A percentile compares a stretch with the other conserved stretches of the same genome.
phyloP scores from a whole-genome alignment of 2,888 invertebrate genomes.

The Timema cristinae region DNA sequence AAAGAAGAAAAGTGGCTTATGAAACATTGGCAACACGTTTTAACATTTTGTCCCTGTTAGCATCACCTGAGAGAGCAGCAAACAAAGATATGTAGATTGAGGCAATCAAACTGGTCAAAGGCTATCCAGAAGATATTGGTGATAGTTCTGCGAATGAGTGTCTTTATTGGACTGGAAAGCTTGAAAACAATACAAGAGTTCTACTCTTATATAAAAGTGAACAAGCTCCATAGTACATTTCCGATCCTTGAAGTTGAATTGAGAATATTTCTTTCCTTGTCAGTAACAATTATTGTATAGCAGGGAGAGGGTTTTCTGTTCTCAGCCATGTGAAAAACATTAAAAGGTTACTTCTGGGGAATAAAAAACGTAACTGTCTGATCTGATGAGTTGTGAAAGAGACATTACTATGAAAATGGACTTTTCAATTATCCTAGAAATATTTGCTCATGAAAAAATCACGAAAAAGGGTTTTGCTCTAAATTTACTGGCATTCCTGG shows the following conservation, averaged over 20 bases:
- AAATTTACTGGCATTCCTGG: background rate
- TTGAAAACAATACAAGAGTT: conserved; percentile 13
- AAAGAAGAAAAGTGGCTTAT: background rate
- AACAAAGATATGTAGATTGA: background rate
- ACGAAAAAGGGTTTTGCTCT: background rate
- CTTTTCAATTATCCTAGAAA: background rate
- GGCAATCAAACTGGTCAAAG: conserved; percentile 1
- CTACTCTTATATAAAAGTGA: background rate
- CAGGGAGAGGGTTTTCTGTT: background rate
- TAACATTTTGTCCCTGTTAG: background rate
- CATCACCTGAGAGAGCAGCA: background rate
- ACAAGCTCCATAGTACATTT: background rate
- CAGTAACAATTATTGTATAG: background rate
- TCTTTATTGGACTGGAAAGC: conserved; percentile 5
- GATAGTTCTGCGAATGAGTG: conserved; percentile 3
- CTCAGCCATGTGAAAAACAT: background rate
- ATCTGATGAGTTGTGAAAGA: conserved; percentile 3
- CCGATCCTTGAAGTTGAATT: background rate
- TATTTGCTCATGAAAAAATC: background rate
- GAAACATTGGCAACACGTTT: conserved; percentile 3
- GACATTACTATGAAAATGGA: conserved; percentile 9
- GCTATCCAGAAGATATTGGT: background rate
- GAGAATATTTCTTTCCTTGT: background rate
- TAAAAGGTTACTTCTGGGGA: background rate
- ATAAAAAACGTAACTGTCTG: conserved; percentile 1